Evolutionary conservation across 2,888 invertebrate species (phyloP), one percentile per base, ranked within the genome.

Genomic region (Kuschelorhynchus macadamiae): DNA sequence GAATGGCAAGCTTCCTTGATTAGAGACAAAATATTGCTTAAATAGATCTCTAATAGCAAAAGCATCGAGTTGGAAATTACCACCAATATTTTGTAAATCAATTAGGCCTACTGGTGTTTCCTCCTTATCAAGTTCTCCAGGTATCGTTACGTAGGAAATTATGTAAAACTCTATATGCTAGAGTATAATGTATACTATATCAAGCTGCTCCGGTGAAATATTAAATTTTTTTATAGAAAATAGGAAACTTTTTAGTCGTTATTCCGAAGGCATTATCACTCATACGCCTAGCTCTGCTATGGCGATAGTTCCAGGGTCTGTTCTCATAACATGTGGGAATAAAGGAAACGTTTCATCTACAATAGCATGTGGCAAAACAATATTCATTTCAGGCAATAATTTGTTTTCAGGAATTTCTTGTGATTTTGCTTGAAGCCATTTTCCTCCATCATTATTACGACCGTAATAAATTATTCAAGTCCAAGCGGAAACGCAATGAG

Each of bases 241-340:
- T 39, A 14, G 5, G 39, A 39, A 39, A 39, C 14, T 39, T 39
- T 39, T 39, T 39, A 12, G 39, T 30, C 52, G 62, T 42, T 36
- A 70, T 69, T 50, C 65, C 57, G 41, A 71, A 68, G 14, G 32
- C 61, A 55, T 71, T 71, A 60, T 69, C 71, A 33, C 60, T 62
- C 20, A 66, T 57, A 11, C 57, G 61, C 50, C 70, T 61, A 41
- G 68, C 71, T 65, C 71, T 63, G 57, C 68, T 39, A 21, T 60
- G 62, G 14, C 70, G 52, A 55, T 73, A 72, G 74, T 75, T 16
- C 60, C 56, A 32, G 71, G 57, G 42, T 71, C 71, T 17, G 72
- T 71, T 20, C 69, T 55, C 69, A 72, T n/a, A n/a, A n/a, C n/a
- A n/a, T 71, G 39, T 25, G 50, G 25, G 12, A 16, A 9, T n/a